Evolutionary conservation across 2,888 invertebrate genomes (phyloP).

Genomic region (Pseudococcus viburni): DNA sequence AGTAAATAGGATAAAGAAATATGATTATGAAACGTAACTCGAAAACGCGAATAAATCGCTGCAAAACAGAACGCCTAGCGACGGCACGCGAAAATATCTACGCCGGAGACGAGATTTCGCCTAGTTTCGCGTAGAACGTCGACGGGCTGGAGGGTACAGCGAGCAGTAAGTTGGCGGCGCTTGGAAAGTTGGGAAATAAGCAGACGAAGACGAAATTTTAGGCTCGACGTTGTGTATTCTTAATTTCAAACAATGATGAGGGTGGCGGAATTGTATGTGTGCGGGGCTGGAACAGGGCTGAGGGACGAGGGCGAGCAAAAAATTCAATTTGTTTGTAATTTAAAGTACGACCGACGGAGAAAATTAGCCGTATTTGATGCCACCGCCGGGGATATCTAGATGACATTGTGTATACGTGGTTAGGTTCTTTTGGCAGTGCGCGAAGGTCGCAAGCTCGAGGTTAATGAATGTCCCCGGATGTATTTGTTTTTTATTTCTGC

Average conservation of each 20-base stretch:
- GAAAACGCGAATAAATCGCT: constrained; percentile 49
- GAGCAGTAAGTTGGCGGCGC: neutral
- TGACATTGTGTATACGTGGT: too few species aligned
- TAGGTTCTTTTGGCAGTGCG: too few species aligned
- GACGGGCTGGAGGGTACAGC: neutral
- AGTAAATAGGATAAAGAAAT: constrained; percentile 64
- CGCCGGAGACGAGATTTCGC: neutral
- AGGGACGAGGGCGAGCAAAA: neutral
- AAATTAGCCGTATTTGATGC: neutral
- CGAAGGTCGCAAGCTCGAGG: too few species aligned
- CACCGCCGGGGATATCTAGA: too few species aligned
- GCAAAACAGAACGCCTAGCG: constrained; percentile 32
- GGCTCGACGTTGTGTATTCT: neutral
- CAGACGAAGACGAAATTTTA: neutral
- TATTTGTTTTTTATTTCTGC: too few species aligned
- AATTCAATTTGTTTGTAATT: constrained; percentile 21
- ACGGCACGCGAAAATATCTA: constrained; percentile 27
- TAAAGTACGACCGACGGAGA: neutral
- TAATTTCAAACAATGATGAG: constrained; percentile 10
- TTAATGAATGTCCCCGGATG: too few species aligned
- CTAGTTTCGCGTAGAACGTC: neutral
- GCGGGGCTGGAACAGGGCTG: too few species aligned
- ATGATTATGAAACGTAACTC: constrained; percentile 60
- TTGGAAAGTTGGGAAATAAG: neutral
- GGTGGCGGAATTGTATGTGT: neutral